phyloP scores from a whole-genome alignment of 2,888 invertebrate species.

The Gisinianus flammeolus region DNA sequence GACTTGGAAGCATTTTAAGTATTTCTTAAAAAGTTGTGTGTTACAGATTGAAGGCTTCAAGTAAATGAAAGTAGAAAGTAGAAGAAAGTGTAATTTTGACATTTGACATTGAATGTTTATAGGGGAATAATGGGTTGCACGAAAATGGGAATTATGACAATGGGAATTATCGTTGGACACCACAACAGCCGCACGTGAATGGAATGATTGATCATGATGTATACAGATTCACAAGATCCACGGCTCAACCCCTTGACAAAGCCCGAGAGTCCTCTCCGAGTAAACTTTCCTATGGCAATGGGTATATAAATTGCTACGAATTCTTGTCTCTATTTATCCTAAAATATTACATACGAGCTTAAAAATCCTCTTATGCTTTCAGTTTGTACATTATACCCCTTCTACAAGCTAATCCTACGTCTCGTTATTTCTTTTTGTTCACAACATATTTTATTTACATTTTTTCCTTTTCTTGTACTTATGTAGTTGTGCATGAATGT shows the following conservation, averaged over 20 bases:
- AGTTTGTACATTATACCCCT: too few species aligned
- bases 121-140: constrained; percentile 29
- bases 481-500: too few species aligned
- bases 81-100: not conserved
- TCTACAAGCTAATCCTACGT: too few species aligned
- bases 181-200: constrained; percentile 59
- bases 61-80: too few species aligned
- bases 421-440: not conserved
- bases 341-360: too few species aligned
- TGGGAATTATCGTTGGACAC: constrained; percentile 63
- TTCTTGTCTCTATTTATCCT: not conserved
- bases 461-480: too few species aligned
- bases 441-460: not conserved
- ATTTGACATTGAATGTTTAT: not conserved
- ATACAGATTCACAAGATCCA: constrained; percentile 72
- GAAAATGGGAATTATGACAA: constrained; percentile 64
- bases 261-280: constrained; percentile 25
- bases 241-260: constrained; percentile 65
- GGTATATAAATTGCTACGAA: constrained; percentile 17
- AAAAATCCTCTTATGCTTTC: too few species aligned
- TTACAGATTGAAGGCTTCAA: too few species aligned
- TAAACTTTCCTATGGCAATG: constrained; percentile 22
- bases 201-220: constrained; percentile 65
- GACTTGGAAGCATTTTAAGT: too few species aligned
- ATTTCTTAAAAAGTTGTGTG: too few species aligned